Percentiles rank a stretch among this genome's conserved stretches.
Evolutionary conservation across 2,888 invertebrate genomes (phyloP).

Genomic region (Dascillus cervinus): DNA sequence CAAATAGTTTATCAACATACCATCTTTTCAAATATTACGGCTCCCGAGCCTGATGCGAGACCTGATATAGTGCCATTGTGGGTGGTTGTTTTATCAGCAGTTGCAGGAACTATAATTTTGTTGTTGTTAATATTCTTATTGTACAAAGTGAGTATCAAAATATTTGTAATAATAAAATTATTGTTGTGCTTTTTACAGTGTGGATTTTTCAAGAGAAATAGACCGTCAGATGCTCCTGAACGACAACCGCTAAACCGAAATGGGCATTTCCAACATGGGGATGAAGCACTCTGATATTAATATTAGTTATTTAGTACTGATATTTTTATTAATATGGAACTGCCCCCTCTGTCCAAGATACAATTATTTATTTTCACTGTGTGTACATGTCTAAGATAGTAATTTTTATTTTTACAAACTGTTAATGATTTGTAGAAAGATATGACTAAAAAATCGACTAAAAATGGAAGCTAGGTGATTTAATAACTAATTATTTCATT

Average conservation of each 20-base stretch:
- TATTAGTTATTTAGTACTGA: too few relatives aligned
- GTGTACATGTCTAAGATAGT: conserved; percentile 11
- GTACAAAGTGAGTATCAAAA: conserved; percentile 60
- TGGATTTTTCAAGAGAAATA: conserved; percentile 88
- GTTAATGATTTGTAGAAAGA: conserved; percentile 9
- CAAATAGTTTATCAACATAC: too few relatives aligned
- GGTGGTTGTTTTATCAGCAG: conserved; percentile 78
- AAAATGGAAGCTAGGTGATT: conserved; percentile 14
- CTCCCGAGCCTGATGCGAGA: conserved; percentile 53
- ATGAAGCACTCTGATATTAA: conserved; percentile 63
- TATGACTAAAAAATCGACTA: conserved; percentile 3
- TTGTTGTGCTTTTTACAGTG: conserved; percentile 51
- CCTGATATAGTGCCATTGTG: conserved; percentile 75
- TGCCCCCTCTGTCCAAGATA: too few relatives aligned
- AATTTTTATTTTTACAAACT: conserved; percentile 10
- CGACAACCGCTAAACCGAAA: conserved; percentile 77
- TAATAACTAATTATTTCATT: conserved; percentile 20
- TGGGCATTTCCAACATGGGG: conserved; percentile 58
- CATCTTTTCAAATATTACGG: conserved; percentile 64
- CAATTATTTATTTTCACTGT: conserved; percentile 3
- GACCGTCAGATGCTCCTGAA: conserved; percentile 75
- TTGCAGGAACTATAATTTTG: conserved; percentile 71
- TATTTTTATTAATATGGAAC: too few relatives aligned
- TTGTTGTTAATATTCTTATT: conserved; percentile 69
- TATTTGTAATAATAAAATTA: neutral